phyloP scores from a whole-genome alignment of 2,888 invertebrate species.

The Osmoderma eremita region DNA sequence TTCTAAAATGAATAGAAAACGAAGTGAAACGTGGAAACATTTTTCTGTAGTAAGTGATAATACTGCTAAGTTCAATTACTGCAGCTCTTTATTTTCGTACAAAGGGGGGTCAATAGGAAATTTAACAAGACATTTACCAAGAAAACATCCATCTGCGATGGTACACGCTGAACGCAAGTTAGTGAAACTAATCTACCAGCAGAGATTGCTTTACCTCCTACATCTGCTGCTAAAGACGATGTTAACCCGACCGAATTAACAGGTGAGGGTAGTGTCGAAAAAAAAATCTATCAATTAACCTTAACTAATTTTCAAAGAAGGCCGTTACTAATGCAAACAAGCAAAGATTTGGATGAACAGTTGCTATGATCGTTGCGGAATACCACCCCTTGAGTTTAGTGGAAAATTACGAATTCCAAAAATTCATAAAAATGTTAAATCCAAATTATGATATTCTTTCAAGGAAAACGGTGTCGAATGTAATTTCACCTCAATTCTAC shows the following conservation, averaged over 20 bases:
- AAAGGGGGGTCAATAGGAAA: no score
- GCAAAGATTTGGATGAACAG: neutral
- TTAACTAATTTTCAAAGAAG: neutral
- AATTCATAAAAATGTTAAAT: neutral
- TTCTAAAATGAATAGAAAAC: no score
- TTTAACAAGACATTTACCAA: no score
- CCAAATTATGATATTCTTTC: neutral
- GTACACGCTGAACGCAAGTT: no score
- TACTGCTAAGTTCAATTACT: no score
- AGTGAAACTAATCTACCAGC: no score
- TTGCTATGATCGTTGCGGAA: conserved; percentile 1
- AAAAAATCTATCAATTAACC: neutral
- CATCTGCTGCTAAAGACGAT: no score
- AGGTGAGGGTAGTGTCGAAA: neutral
- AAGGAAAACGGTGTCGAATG: neutral
- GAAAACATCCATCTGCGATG: no score
- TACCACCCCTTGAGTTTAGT: neutral
- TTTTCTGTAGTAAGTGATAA: no score
- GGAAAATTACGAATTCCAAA: conserved; percentile 4
- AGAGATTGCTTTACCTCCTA: no score
- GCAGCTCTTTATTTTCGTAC: no score
- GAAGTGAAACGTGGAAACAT: no score
- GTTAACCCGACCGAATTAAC: neutral
- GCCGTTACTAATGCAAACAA: neutral
- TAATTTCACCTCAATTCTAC: neutral